Conservation (phyloP, 1,140 invertebrate genomes). For the Panulirus ornatus region DNA sequence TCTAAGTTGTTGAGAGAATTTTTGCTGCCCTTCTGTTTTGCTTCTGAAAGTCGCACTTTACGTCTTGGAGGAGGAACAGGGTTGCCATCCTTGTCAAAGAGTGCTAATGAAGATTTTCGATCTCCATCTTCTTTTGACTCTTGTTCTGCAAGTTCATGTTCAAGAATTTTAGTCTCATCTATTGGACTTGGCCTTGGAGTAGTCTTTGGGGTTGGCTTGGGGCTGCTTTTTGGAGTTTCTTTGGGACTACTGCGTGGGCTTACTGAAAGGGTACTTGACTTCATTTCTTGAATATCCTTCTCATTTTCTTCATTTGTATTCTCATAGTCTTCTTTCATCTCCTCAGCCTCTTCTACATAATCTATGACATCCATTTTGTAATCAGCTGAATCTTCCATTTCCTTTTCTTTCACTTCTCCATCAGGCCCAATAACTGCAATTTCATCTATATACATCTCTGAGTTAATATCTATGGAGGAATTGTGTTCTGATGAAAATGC, state of each 20-base stretch:
- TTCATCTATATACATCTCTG: constrained; percentile 26
- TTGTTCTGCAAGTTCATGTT: constrained; percentile 33
- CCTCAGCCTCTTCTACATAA: constrained; percentile 15
- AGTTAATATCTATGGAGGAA: constrained; percentile 35
- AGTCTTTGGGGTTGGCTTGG: constrained; percentile 39
- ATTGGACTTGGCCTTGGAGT: constrained; percentile 60
- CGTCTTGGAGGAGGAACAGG: constrained; percentile 83
- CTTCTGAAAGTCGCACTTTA: constrained; percentile 76
- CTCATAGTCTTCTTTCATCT: constrained; percentile 2
- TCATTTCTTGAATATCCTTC: neutral
- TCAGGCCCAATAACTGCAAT: constrained; percentile 10
- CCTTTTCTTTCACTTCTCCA: constrained; percentile 43
- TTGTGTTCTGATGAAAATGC: constrained; percentile 68
- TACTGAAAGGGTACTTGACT: neutral
- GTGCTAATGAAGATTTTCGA: constrained; percentile 81
- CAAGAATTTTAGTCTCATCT: constrained; percentile 37
- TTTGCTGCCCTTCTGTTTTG: constrained; percentile 40
- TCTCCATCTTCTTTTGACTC: constrained; percentile 43
- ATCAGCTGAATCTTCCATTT: constrained; percentile 29
- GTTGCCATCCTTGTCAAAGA: constrained; percentile 82
- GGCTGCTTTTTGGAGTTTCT: constrained; percentile 50
- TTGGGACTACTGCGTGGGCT: constrained; percentile 41
- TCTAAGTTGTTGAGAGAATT: constrained; percentile 9
- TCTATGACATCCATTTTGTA: constrained; percentile 25
- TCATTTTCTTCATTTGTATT: neutral